Percentiles rank a stretch among this genome's conserved stretches.
phyloP scores from a whole-genome alignment of 2,888 invertebrate species.

The Tinea trinotella region DNA sequence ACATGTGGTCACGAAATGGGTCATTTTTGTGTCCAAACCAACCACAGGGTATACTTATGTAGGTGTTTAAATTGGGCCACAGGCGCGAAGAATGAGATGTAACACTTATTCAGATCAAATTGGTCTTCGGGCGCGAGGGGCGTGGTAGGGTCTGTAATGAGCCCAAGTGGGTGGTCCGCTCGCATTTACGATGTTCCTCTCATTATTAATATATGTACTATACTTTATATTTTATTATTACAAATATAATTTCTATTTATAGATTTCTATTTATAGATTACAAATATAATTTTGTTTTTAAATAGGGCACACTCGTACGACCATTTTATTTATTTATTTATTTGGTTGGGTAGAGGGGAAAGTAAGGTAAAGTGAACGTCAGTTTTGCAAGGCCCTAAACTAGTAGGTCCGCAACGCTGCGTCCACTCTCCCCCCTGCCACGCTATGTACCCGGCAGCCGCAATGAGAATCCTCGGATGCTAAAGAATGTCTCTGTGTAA shows the following conservation, averaged over 20 bases:
- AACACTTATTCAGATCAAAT: conserved; percentile 48
- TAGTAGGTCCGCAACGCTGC: too few relatives aligned
- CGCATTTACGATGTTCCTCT: neutral
- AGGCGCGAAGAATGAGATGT: conserved; percentile 29
- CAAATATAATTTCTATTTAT: conserved; percentile 34
- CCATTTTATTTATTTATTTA: too few relatives aligned
- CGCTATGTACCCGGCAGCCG: too few relatives aligned
- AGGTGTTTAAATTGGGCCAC: conserved; percentile 42
- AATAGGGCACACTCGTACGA: too few relatives aligned
- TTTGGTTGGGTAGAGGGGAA: too few relatives aligned
- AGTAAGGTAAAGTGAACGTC: too few relatives aligned
- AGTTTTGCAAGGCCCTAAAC: too few relatives aligned
- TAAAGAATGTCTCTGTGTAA: too few relatives aligned
- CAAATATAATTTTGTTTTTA: too few relatives aligned
- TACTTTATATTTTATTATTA: conserved; percentile 28
- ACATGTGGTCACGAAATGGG: conserved; percentile 15
- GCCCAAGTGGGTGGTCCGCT: conserved; percentile 54
- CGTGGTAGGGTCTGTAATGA: conserved; percentile 46
- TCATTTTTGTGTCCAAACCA: neutral
- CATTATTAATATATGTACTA: conserved; percentile 20
- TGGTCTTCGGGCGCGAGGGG: conserved; percentile 50
- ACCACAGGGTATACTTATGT: conserved; percentile 30
- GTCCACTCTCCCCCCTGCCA: too few relatives aligned
- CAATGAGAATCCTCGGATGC: too few relatives aligned
- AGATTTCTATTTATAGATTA: conserved; percentile 19